phyloP scores from a whole-genome alignment of 2,113 vertebrate genomes.

The Corythornis madagascariensis region DNA sequence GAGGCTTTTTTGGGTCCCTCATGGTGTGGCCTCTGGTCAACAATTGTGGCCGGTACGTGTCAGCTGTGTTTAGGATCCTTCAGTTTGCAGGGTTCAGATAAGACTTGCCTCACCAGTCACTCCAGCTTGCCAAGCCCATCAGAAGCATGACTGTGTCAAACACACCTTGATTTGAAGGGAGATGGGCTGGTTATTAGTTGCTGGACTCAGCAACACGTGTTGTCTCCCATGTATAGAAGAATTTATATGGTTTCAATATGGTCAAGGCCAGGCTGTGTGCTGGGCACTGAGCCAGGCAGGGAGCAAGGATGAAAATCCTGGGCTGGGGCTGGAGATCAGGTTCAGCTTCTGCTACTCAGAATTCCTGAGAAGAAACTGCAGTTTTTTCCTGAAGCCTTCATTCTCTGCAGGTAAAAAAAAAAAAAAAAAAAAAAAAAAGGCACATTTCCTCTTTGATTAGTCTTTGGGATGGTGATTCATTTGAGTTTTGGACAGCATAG shows the following conservation, averaged over 20 bases:
- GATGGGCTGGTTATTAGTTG: not conserved
- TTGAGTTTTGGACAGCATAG: not conserved
- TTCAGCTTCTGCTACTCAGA: not conserved
- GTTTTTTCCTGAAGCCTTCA: not conserved
- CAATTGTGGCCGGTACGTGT: constrained; percentile 84
- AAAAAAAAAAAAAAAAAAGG: not conserved
- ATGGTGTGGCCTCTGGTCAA: constrained; percentile 89
- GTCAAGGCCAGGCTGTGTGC: not conserved
- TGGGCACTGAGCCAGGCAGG: not conserved
- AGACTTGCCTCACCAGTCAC: accelerated
- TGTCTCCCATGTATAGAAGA: accelerated
- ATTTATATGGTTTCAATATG: accelerated
- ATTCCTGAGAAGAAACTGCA: not conserved
- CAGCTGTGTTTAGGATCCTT: not conserved
- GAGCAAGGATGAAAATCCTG: not conserved
- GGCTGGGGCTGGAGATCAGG: not conserved
- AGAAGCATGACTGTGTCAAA: not conserved
- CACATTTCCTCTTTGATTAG: not conserved
- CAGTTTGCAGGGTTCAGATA: not conserved
- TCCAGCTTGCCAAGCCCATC: not conserved
- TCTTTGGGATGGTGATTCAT: not conserved
- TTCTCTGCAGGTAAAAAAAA: not conserved
- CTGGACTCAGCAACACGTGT: accelerated
- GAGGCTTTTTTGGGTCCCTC: constrained; percentile 90
- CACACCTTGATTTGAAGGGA: not conserved